Percentiles rank a stretch among this genome's conserved stretches.
Conservation (phyloP, 1,140 invertebrate species). For the Drosophila ambigua region DNA sequence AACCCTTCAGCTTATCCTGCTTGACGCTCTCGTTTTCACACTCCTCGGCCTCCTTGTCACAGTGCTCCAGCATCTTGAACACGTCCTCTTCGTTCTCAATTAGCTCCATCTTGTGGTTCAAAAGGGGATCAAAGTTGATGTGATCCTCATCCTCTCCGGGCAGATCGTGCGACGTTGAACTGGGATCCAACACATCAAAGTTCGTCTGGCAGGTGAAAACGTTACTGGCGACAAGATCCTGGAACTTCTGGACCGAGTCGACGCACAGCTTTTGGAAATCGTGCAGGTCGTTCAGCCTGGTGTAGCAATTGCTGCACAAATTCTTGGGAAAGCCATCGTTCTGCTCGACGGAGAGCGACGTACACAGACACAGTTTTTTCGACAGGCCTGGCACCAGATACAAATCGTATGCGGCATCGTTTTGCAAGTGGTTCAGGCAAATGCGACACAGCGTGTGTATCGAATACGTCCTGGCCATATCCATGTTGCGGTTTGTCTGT, state of each 20-base stretch:
- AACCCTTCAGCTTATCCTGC: constrained; percentile 26
- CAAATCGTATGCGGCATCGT: constrained; percentile 73
- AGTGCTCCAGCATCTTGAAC: constrained; percentile 76
- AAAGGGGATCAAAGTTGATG: constrained; percentile 73
- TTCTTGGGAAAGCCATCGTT: constrained; percentile 80
- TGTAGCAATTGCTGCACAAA: constrained; percentile 72
- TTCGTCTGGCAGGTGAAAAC: constrained; percentile 60
- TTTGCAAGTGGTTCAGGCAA: constrained; percentile 73
- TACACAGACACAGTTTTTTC: constrained; percentile 78
- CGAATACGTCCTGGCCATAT: constrained; percentile 68
- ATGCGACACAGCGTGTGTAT: constrained; percentile 80
- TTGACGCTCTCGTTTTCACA: constrained; percentile 54
- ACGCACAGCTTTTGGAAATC: constrained; percentile 75
- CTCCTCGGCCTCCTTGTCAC: constrained; percentile 75
- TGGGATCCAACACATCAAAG: constrained; percentile 67
- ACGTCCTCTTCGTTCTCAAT: constrained; percentile 81
- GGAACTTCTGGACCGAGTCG: constrained; percentile 78
- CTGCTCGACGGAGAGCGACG: constrained; percentile 74
- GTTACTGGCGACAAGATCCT: constrained; percentile 73
- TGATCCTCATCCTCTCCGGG: constrained; percentile 68
- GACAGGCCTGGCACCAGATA: constrained; percentile 76
- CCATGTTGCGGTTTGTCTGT: constrained; percentile 45
- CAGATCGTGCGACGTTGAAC: constrained; percentile 40
- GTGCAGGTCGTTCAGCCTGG: constrained; percentile 74
- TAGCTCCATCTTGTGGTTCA: constrained; percentile 78